A percentile compares a stretch with the other conserved stretches of the same genome.
Conservation (phyloP, 2,113 vertebrate genomes). For the Eptesicus fuscus region DNA sequence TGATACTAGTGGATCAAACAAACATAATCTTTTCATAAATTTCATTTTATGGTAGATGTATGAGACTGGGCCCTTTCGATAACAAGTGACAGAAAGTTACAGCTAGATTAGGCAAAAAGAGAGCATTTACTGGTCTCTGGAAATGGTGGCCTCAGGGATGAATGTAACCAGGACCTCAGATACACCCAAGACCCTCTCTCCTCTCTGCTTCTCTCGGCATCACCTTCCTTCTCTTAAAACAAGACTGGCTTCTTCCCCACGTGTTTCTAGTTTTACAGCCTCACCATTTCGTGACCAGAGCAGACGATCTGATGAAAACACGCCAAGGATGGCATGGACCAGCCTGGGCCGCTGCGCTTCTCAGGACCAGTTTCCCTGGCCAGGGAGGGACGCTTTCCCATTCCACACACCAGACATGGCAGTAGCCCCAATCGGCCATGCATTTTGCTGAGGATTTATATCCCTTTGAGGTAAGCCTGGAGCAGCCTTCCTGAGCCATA, state of each 20-base stretch:
- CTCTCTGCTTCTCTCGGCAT: neutral
- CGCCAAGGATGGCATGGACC: neutral
- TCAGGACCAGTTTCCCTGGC: neutral
- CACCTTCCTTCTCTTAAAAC: neutral
- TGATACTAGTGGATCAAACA: neutral
- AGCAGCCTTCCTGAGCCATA: conserved; percentile 73
- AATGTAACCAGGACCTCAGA: neutral
- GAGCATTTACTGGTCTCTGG: neutral
- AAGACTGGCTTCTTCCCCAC: neutral
- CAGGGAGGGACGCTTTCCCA: neutral
- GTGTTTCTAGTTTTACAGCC: neutral
- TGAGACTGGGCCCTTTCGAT: neutral
- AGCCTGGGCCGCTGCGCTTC: neutral
- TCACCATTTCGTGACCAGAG: neutral
- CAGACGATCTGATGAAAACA: neutral
- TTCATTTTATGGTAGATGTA: neutral
- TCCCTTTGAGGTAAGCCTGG: conserved; percentile 60
- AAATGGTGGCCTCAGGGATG: neutral
- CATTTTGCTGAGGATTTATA: conserved; percentile 36
- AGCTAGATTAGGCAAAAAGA: neutral
- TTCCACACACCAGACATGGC: neutral
- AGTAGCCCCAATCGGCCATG: neutral
- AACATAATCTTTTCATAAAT: neutral
- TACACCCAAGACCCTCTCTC: too few relatives aligned
- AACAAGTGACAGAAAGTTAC: neutral